Percentiles rank a stretch among this genome's conserved stretches.
Evolutionary conservation across 92 coral and sea anemone species (phyloP).

Genomic region (Porites lobata): DNA sequence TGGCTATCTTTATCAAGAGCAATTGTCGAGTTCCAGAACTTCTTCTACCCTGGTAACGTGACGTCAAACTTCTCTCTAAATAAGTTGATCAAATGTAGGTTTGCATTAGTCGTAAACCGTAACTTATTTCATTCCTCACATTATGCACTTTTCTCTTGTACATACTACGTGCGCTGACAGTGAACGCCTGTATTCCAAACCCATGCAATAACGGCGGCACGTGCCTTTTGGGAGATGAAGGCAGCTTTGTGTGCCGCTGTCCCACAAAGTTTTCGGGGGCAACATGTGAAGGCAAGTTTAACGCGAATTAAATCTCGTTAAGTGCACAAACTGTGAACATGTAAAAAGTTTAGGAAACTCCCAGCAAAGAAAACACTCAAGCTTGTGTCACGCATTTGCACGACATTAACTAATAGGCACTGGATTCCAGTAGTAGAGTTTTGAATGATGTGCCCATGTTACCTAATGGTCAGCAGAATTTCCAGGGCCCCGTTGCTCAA

Average conservation of each 20-base stretch:
- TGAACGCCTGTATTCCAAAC: slow-evolving; percentile 89
- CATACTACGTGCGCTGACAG: slow-evolving; percentile 57
- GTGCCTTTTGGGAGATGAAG: slow-evolving; percentile 77
- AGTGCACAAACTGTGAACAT: not conserved
- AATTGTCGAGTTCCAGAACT: too few relatives aligned
- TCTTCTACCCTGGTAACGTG: too few relatives aligned
- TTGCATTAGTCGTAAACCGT: not conserved
- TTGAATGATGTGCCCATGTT: too few relatives aligned
- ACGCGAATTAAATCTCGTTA: not conserved
- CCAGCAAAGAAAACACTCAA: not conserved
- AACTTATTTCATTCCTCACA: not conserved
- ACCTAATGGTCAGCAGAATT: too few relatives aligned
- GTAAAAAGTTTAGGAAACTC: not conserved
- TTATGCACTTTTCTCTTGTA: slow-evolving; percentile 31
- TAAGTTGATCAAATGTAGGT: not conserved
- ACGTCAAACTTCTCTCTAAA: too few relatives aligned
- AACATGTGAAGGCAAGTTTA: slow-evolving; percentile 84
- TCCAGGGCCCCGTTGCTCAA: too few relatives aligned
- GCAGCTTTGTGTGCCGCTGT: slow-evolving; percentile 83
- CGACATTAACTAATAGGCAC: too few relatives aligned
- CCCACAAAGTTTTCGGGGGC: slow-evolving; percentile 71
- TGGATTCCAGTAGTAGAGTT: too few relatives aligned
- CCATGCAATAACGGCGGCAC: slow-evolving; percentile 95
- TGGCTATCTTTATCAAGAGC: too few relatives aligned
- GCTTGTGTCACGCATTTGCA: too few relatives aligned